phyloP scores from a whole-genome alignment of 1,140 invertebrate species.

The Heliconius nattereri region DNA sequence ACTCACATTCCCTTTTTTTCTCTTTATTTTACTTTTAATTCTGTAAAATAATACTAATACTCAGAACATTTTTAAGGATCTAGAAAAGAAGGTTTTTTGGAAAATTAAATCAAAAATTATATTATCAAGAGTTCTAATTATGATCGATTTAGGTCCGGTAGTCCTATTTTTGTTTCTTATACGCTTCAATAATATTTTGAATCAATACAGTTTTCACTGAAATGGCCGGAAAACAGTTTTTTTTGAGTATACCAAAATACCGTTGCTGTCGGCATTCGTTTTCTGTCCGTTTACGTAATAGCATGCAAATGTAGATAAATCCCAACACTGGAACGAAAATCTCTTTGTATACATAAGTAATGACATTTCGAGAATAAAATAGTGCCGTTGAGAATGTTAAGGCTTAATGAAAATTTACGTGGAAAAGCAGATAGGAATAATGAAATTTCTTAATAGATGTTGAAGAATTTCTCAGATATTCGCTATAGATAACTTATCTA shows the following conservation, averaged over 20 bases:
- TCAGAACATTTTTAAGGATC: not conserved
- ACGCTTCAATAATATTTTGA: not conserved
- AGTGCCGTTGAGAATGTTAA: slow-evolving; percentile 22
- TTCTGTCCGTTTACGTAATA: not conserved
- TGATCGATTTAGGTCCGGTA: not conserved
- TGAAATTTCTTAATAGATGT: slow-evolving; percentile 29
- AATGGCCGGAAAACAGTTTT: not conserved
- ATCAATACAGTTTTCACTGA: not conserved
- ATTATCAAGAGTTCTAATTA: not conserved
- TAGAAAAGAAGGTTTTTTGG: not conserved
- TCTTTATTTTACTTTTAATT: not conserved
- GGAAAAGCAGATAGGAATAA: slow-evolving; percentile 28
- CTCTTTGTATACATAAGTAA: slow-evolving; percentile 33
- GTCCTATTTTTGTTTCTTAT: too few species aligned
- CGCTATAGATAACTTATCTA: slow-evolving; percentile 28
- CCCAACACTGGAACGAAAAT: slow-evolving; percentile 25
- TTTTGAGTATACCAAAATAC: not conserved
- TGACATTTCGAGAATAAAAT: slow-evolving; percentile 23
- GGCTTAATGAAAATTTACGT: slow-evolving; percentile 23
- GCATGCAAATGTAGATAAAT: slow-evolving; percentile 22
- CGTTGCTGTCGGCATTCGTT: not conserved
- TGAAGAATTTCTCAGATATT: slow-evolving; percentile 23
- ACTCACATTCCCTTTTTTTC: too few species aligned
- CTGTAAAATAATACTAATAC: not conserved
- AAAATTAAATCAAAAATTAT: not conserved